Conservation (phyloP, 2,797 vertebrate species). For the Hoplostethus mediterraneus region DNA sequence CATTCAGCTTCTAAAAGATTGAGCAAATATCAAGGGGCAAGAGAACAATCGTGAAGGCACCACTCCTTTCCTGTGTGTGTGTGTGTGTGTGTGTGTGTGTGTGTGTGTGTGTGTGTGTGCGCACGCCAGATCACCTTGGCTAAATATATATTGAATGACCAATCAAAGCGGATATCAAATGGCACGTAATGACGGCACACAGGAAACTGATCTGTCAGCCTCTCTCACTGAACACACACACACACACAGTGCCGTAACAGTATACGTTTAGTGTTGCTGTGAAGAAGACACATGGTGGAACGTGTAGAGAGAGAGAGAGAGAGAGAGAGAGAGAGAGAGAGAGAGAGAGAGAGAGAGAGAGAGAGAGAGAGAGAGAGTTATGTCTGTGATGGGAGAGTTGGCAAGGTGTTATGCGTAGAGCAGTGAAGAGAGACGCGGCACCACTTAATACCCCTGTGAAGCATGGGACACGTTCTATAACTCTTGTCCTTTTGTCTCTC, state of each 20-base stretch:
- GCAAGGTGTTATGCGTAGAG: slow-evolving; percentile 48
- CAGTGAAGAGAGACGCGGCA: slow-evolving; percentile 10
- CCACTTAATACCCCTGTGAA: slow-evolving; percentile 50
- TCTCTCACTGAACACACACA: slow-evolving; percentile 5
- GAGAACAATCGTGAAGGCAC: slow-evolving; percentile 60
- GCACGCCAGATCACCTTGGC: slow-evolving; percentile 44
- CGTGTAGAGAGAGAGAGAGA: slow-evolving; percentile 5
- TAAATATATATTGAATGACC: slow-evolving; percentile 55
- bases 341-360: slow-evolving; percentile 11
- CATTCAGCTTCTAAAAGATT: slow-evolving; percentile 52
- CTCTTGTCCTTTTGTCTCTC: slow-evolving; percentile 10
- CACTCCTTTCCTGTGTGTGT: slow-evolving; percentile 71
- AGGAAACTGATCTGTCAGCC: slow-evolving; percentile 45
- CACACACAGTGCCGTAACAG: neutral
- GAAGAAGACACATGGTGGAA: neutral
- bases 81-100: slow-evolving; percentile 5
- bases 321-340: neutral
- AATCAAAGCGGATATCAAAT: slow-evolving; percentile 54
- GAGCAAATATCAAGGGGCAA: slow-evolving; percentile 65
- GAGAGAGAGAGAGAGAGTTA: slow-evolving; percentile 30
- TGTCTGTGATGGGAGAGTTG: slow-evolving; percentile 19
- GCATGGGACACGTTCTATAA: slow-evolving; percentile 14
- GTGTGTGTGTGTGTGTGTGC: neutral
- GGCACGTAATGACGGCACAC: slow-evolving; percentile 47
- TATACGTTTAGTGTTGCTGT: neutral